Evolutionary conservation across 2,113 vertebrate species (phyloP), one percentile per base, ranked within the genome.

Genomic region (Seriola rivoliana): DNA sequence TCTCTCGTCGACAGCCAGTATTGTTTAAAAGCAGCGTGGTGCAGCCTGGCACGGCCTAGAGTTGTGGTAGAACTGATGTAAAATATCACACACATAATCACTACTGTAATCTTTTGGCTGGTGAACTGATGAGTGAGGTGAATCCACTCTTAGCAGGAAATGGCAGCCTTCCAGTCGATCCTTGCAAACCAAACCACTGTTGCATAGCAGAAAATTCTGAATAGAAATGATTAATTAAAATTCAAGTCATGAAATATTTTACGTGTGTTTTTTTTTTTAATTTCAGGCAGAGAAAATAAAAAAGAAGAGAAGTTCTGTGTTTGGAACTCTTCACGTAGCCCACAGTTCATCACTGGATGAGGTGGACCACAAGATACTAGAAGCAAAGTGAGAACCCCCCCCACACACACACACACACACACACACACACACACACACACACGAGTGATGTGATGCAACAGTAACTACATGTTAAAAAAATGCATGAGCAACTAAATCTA

Each of bases 351-450:
- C 98, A 1, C 93, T 99, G 55, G 98, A 99, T 87, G 98, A 99
- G 92, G 98, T 99, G 88, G 98, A 99, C 93, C 98, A 99, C 94
- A 99, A 99, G 95, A 99, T 99, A 91, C 96, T 99, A 82, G 97
- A 99, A 93, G 98, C 98, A 89, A 99, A 99, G 98, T 99, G 95
- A 96, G 97, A 57, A 57, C 46, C 23, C 11, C 32, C 8, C 0
- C 2, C 63, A 44, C 64, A 29, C 42, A 40, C 57, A 55, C 50
- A n/a, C 52, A 21, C 19, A 29, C 46, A 14, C 19, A 48, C 60
- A 17, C 64, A 29, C 42, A 40, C 57, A 57, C 52, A 55, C 52
- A 25, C 19, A n/a, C 32, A 16, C 11, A 62, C 62, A 6, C 5
- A 42, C 17, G 57, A 9, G n/a, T 54, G n/a, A 54, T 54, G 46